Evolutionary conservation across 2,888 invertebrate species (phyloP), one percentile per base, ranked within the genome.

Genomic region (Seira sanloemensis): DNA sequence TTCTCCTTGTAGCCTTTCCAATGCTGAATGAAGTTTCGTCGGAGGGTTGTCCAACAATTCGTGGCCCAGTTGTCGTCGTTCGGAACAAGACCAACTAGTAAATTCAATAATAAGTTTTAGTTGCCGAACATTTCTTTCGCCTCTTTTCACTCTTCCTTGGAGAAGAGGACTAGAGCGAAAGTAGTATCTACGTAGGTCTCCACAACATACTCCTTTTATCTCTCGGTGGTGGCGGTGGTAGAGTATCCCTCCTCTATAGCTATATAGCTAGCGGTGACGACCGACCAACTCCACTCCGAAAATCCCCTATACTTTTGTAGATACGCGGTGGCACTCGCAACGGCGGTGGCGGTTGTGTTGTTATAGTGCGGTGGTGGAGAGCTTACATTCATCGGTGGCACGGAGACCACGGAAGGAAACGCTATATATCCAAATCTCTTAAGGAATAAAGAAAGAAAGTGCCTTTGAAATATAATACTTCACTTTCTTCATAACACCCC

Each of bases 11-110:
- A 58, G 58, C 37, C 46, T 71, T 71, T 71, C 12, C 23, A 16
- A 37, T 46, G 65, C 50, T 72, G 58, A 58, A 18, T 58, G 58
- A 18, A 12, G 73, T 23, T 68, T 58, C 50, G 58, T 83, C 77
- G 83, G 78, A 78, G 83, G 77, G 69, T 83, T 83, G 81, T 76
- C 81, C 83, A 83, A 73, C 73, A 83, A 77, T 83, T 83, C 78
- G 77, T 77, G 72, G 72, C 78, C 83, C 73, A 78, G 67, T 83
- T 77, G 78, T 83, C 83, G 78, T 83, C 83, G 78, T 83, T 83
- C 83, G 83, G 77, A 82, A 82, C 75, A 72, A 50, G 74, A 81
- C 74, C 58, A 58, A 58, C 27, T 58, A 81, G 74, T 50, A 75
- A 58, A 81, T 81, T 81, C 80, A 81, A 69, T 81, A 75, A 75